A percentile compares a stretch with the other conserved stretches of the same genome.
phyloP scores from a whole-genome alignment of 2,888 invertebrate species.

The Aelia acuminata region DNA sequence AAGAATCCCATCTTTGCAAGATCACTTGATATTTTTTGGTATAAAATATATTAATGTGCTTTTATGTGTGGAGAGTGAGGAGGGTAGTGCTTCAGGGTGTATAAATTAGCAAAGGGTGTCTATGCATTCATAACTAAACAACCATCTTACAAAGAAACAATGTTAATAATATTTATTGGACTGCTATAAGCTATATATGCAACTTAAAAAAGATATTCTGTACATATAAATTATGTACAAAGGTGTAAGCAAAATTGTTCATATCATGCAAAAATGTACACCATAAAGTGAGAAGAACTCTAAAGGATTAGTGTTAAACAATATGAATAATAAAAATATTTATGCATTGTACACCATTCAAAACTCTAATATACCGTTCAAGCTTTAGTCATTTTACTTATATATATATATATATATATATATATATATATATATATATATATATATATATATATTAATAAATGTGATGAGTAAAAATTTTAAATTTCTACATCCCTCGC shows the following conservation, averaged over 20 bases:
- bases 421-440: no score
- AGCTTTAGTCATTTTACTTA: background rate
- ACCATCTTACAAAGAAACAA: background rate
- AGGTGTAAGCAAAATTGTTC: background rate
- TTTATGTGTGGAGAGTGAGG: background rate
- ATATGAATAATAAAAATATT: slow-evolving; percentile 47
- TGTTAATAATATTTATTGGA: background rate
- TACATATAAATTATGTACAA: slow-evolving; percentile 44
- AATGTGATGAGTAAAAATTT: background rate
- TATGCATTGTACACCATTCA: slow-evolving; percentile 21
- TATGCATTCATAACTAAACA: background rate
- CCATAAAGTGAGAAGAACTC: slow-evolving; percentile 41
- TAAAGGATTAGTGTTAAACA: slow-evolving; percentile 11
- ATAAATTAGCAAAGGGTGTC: background rate
- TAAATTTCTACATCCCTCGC: background rate
- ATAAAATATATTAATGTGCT: background rate
- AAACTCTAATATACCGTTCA: background rate
- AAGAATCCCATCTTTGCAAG: background rate
- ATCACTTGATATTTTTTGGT: background rate
- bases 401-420: background rate
- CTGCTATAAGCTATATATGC: slow-evolving; percentile 9
- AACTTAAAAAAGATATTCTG: slow-evolving; percentile 42
- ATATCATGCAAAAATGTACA: slow-evolving; percentile 55
- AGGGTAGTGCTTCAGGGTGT: background rate
- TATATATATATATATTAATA: background rate